A percentile compares a stretch with the other conserved stretches of the same genome.
Conservation (phyloP, 2,797 vertebrate species). For the Melopsittacus undulatus region DNA sequence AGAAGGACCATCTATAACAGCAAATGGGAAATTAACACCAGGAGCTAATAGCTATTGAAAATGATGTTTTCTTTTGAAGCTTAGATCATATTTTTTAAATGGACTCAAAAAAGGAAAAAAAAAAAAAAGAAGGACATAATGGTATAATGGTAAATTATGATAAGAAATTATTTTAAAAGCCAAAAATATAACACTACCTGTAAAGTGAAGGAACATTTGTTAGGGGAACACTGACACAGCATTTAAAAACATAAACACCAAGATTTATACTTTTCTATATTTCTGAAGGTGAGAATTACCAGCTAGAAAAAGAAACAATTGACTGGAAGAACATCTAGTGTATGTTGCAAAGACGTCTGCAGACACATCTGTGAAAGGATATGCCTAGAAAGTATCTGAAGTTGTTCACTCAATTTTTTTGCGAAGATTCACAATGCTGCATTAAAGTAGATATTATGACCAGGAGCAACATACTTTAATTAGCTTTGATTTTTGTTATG, state of each 20-base stretch:
- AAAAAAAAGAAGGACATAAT: background rate
- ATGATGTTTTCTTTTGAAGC: background rate
- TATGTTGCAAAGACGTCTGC: background rate
- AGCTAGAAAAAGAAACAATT: background rate
- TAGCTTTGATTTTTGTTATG: background rate
- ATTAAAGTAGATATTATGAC: background rate
- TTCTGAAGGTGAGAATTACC: background rate
- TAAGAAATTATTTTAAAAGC: background rate
- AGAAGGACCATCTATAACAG: background rate
- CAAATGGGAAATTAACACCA: background rate
- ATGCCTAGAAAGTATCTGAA: background rate
- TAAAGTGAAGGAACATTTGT: background rate
- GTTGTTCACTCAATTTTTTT: background rate
- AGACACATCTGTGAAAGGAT: background rate
- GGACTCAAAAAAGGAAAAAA: background rate
- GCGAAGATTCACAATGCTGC: background rate
- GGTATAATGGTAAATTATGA: background rate
- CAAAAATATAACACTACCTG: background rate
- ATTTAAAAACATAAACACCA: background rate
- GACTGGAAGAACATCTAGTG: background rate
- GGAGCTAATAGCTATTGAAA: background rate
- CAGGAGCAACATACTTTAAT: background rate
- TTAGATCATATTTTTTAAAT: background rate
- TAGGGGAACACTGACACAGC: background rate
- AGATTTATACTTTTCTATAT: background rate